Evolutionary conservation across 2,797 vertebrate genomes (phyloP), one percentile per base, ranked within the genome.

Genomic region (Hemitrygon akajei): DNA sequence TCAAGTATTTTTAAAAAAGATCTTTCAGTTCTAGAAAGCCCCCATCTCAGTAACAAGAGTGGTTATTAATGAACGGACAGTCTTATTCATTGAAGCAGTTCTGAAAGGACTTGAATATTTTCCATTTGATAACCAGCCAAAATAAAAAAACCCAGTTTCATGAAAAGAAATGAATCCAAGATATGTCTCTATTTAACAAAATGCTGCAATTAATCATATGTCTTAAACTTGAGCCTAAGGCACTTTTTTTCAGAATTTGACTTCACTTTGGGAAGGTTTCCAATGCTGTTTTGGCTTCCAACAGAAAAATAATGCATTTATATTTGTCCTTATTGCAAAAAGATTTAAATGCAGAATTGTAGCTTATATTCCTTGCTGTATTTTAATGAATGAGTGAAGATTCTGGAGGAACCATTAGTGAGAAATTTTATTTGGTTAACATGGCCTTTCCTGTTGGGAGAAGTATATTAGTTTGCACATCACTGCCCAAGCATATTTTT

Each of bases 121-220:
- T 93, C 71, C 91, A 93, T 71, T n/a, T 75, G 91, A 9, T 76
- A 76, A 40, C 40, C 71, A 93, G 71, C 91, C 91, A 93, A 56
- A 47, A 56, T 40, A 25, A 47, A 93, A 47, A 47, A 73, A 75
- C n/a, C 27, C 91, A 75, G 37, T 30, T 92, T 92, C 69, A 75
- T 75, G 71, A 30, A 40, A 47, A 12, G 71, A 56, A 75, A 56
- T 75, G 25, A 75, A 40, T 34, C 69, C 91, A 92, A 92, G 69
- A 73, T 47, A 56, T 93, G 47, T 76, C 91, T 76, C 40, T 27
- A 93, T 76, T 56, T 76, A n/a, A 93, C 25, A 14, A 76, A 76
- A 75, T 25, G 76, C 25, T 25, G 37, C 58, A 47, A 76, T 73
- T 58, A 76, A 93, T 93, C 91, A 92, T 66, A 69, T n/a, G 37